Percentiles rank a stretch among this genome's conserved stretches.
phyloP scores from a whole-genome alignment of 2,113 vertebrate species.

The Osmerus mordax region DNA sequence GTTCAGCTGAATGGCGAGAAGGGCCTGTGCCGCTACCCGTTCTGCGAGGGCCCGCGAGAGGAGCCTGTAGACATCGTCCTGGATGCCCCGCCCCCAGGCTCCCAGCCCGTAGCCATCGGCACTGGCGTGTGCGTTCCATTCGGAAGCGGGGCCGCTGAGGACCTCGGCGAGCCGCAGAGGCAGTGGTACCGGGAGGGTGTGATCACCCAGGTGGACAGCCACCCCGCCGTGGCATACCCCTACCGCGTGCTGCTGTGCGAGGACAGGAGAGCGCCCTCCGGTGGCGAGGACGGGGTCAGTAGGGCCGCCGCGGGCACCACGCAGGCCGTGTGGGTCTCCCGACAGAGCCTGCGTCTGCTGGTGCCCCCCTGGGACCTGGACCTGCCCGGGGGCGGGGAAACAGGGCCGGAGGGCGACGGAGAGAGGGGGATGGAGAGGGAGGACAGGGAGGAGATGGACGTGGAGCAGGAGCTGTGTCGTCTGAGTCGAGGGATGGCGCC shows the following conservation, averaged over 20 bases:
- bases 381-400: conserved; percentile 57
- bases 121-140: conserved; percentile 79
- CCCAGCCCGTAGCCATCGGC: conserved; percentile 70
- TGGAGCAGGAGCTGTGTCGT: conserved; percentile 77
- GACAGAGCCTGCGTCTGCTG: conserved; percentile 81
- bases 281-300: conserved; percentile 54
- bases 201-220: conserved; percentile 79
- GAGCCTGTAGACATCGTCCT: conserved; percentile 75
- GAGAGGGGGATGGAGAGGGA: conserved; percentile 66
- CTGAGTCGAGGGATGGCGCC: conserved; percentile 73
- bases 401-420: conserved; percentile 46
- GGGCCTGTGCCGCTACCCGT: conserved; percentile 75
- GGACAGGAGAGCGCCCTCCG: conserved; percentile 36
- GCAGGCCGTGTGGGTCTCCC: conserved; percentile 81
- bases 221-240: conserved; percentile 77
- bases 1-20: conserved; percentile 83
- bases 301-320: conserved; percentile 39
- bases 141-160: conserved; percentile 57
- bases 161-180: conserved; percentile 60
- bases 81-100: conserved; percentile 76
- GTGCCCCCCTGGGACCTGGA: conserved; percentile 80
- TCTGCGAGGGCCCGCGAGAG: conserved; percentile 61
- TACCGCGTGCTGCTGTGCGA: conserved; percentile 77
- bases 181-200: conserved; percentile 79
- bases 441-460: conserved; percentile 69